Evolutionary conservation across 2,113 vertebrate genomes (phyloP).

Genomic region (Saimiri boliviensis): DNA sequence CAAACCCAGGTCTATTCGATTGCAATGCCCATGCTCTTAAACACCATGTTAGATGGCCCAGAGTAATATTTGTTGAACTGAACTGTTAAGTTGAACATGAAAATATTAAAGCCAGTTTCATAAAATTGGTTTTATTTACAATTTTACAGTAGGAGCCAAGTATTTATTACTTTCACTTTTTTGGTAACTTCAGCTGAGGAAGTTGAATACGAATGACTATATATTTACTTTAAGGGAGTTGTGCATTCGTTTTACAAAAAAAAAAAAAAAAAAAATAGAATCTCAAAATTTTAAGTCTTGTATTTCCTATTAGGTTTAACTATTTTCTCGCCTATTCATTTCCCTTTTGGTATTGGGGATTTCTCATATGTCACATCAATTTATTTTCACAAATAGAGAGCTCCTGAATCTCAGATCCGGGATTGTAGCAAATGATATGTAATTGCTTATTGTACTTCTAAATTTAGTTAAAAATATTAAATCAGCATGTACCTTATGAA

Average conservation of each 20-base stretch:
- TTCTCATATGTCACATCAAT: neutral
- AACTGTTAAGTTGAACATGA: neutral
- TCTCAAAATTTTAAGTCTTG: neutral
- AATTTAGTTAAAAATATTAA: neutral
- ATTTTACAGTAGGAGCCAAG: neutral
- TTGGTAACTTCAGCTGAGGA: neutral
- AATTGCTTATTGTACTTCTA: neutral
- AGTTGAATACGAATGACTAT: neutral
- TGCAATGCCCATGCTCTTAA: neutral
- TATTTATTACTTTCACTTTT: neutral
- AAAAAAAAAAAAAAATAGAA: neutral
- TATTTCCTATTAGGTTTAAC: neutral
- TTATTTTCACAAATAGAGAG: neutral
- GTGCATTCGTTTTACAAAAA: neutral
- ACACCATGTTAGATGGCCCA: neutral
- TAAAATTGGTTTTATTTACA: conserved; percentile 2
- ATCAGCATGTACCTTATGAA: neutral
- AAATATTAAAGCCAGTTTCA: neutral
- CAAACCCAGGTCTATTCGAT: conserved; percentile 3
- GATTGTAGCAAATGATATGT: neutral
- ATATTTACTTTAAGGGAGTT: neutral
- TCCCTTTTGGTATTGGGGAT: neutral
- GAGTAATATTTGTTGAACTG: conserved; percentile 18
- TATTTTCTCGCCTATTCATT: neutral
- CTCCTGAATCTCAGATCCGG: neutral